These are phyloP conservation scores for Hemicrepidius hirtus DNA, from an alignment of 2,888 invertebrate genomes.

Conservation along the genomic window DNA sequence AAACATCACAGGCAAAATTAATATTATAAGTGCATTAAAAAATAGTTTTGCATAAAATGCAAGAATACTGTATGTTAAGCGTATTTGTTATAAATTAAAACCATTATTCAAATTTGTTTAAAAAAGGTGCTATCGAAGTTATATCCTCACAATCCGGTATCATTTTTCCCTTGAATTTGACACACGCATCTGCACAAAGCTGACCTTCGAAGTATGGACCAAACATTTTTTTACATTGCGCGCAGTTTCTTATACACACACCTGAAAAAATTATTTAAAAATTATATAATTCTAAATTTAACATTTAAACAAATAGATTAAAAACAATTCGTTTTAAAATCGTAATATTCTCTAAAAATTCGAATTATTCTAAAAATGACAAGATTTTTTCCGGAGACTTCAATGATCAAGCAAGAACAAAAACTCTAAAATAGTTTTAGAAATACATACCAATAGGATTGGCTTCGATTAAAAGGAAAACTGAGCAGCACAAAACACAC, in stretches of 20 bases:
- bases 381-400: background rate
- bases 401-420: too few species aligned
- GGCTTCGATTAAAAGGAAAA: slow-evolving; percentile 33
- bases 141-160: slow-evolving; percentile 91
- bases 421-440: background rate
- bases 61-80: slow-evolving; percentile 23
- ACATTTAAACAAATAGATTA: too few species aligned
- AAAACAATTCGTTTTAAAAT: too few species aligned
- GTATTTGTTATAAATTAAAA: slow-evolving; percentile 2
- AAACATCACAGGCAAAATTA: slow-evolving; percentile 46
- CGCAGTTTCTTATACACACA: slow-evolving; percentile 89
- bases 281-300: too few species aligned
- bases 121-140: slow-evolving; percentile 86
- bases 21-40: slow-evolving; percentile 14
- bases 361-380: too few species aligned
- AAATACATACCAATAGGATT: slow-evolving; percentile 47
- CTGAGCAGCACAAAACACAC: slow-evolving; percentile 26
- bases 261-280: slow-evolving; percentile 70
- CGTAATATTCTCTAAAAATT: too few species aligned
- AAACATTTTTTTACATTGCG: slow-evolving; percentile 92
- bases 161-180: slow-evolving; percentile 87
- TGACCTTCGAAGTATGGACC: slow-evolving; percentile 91
- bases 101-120: slow-evolving; percentile 74
- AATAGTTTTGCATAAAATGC: slow-evolving; percentile 4
- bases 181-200: slow-evolving; percentile 88